Evolutionary conservation across 2,113 vertebrate species (phyloP).

Genomic region (Formicarius rufipectus): DNA sequence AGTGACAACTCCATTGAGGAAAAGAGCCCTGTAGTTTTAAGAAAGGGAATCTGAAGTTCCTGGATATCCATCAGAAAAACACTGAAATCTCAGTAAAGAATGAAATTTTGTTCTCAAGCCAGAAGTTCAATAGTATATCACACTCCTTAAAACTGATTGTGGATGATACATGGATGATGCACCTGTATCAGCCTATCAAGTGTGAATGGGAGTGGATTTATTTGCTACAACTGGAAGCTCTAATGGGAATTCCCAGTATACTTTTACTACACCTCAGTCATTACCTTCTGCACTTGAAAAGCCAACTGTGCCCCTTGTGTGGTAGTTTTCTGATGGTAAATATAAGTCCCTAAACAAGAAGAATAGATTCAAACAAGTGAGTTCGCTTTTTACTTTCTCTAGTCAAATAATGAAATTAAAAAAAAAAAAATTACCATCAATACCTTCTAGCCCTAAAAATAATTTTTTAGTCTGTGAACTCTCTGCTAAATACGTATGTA

Average conservation of each 20-base stretch:
- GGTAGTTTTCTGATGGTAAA: background rate
- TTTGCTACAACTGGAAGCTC: background rate
- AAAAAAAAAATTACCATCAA: background rate
- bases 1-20: background rate
- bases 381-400: background rate
- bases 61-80: slow-evolving; percentile 9
- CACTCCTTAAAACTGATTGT: background rate
- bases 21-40: background rate
- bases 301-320: background rate
- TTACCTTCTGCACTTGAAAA: background rate
- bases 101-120: background rate
- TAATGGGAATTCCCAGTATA: background rate
- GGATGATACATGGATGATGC: background rate
- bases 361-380: background rate
- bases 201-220: background rate
- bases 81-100: background rate
- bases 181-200: background rate
- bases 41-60: background rate
- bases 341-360: background rate
- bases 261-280: background rate
- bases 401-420: background rate
- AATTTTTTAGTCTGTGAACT: background rate
- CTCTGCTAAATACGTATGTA: background rate
- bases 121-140: background rate
- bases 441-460: background rate